phyloP scores from a whole-genome alignment of 1,140 invertebrate genomes.

The Octopus sinensis region DNA sequence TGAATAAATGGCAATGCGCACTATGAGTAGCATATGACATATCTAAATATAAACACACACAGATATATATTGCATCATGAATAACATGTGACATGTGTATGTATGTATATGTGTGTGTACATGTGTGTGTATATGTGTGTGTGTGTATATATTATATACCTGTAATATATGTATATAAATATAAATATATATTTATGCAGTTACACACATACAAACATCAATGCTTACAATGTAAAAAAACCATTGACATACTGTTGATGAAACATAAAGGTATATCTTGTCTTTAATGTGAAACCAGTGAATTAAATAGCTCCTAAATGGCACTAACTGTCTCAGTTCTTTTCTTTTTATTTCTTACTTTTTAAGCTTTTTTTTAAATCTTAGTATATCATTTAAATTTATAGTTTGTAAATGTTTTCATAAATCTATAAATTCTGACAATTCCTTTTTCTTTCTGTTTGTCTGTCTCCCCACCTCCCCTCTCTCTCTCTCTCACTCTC shows the following conservation, averaged over 20 bases:
- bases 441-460: not conserved
- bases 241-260: not conserved
- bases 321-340: not conserved
- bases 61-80: too few species aligned
- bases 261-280: not conserved
- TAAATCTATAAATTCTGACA: not conserved
- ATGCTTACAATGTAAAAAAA: not conserved
- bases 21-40: too few species aligned
- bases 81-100: not conserved
- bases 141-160: not conserved
- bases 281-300: not conserved
- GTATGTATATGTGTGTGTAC: not conserved
- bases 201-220: not conserved
- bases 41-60: too few species aligned
- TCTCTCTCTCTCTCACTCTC: not conserved
- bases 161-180: not conserved
- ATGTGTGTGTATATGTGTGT: not conserved
- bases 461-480: not conserved
- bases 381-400: not conserved
- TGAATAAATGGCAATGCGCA: too few species aligned
- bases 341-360: too few species aligned
- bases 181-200: not conserved
- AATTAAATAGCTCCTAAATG: not conserved
- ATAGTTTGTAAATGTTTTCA: not conserved
- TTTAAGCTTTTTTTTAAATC: too few species aligned